Conservation (phyloP, 2,113 vertebrate genomes). For the Pongo abelii region DNA sequence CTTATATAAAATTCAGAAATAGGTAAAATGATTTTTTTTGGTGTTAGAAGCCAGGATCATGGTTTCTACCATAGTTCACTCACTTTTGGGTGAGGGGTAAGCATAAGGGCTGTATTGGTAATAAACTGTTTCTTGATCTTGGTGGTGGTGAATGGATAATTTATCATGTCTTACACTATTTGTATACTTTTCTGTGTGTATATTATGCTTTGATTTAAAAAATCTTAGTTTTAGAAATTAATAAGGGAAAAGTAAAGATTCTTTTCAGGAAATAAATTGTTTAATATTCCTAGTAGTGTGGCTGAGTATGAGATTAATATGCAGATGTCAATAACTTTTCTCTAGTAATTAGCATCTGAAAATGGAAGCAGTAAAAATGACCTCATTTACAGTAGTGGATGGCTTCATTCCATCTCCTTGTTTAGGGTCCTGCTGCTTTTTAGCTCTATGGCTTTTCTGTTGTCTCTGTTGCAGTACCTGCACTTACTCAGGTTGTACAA, state of each 20-base stretch:
- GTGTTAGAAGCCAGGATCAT: background rate
- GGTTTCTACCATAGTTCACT: background rate
- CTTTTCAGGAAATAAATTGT: background rate
- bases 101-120: background rate
- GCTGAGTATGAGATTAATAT: background rate
- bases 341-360: background rate
- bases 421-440: background rate
- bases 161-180: background rate
- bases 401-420: background rate
- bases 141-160: background rate
- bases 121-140: background rate
- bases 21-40: background rate
- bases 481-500: background rate
- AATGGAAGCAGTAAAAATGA: background rate
- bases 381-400: background rate
- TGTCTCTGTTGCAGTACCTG: background rate
- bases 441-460: background rate
- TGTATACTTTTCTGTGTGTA: background rate
- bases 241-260: background rate
- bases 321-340: background rate
- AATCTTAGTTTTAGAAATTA: background rate
- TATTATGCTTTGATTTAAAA: background rate
- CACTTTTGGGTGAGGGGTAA: background rate
- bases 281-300: background rate
- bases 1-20: background rate